phyloP scores from a whole-genome alignment of 1,140 invertebrate genomes.

The Aphis gossypii region DNA sequence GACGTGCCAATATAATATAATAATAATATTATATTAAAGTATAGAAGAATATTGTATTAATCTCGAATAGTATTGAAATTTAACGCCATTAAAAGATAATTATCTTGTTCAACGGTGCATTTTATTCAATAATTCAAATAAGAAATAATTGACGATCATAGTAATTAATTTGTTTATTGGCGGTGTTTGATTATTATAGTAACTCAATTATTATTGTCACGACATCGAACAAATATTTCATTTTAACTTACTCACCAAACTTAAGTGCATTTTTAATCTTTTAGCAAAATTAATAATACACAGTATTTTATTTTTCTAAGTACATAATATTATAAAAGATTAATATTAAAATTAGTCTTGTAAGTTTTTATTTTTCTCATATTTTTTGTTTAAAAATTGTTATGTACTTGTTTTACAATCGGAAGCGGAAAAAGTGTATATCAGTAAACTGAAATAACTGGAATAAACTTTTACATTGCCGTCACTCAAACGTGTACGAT shows the following conservation, averaged over 20 bases:
- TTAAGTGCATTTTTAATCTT: not conserved
- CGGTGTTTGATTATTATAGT: not conserved
- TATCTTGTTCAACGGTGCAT: not conserved
- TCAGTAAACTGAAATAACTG: not conserved
- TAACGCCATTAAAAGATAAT: not conserved
- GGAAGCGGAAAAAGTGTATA: not conserved
- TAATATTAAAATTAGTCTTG: no score
- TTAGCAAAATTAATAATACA: not conserved
- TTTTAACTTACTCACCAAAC: not conserved
- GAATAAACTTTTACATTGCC: not conserved
- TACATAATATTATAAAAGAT: not conserved
- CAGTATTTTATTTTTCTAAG: not conserved
- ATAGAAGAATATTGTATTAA: not conserved
- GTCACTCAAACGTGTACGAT: not conserved
- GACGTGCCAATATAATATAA: not conserved
- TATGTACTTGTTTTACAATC: not conserved
- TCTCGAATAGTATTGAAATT: not conserved
- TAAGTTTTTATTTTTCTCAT: no score
- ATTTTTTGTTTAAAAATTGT: not conserved
- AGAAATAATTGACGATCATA: not conserved
- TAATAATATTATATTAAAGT: not conserved
- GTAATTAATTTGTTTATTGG: not conserved
- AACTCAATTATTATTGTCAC: not conserved
- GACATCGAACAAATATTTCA: not conserved
- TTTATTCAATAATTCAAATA: not conserved